Conservation (phyloP, 2,888 invertebrate genomes). For the Neria commutata region DNA sequence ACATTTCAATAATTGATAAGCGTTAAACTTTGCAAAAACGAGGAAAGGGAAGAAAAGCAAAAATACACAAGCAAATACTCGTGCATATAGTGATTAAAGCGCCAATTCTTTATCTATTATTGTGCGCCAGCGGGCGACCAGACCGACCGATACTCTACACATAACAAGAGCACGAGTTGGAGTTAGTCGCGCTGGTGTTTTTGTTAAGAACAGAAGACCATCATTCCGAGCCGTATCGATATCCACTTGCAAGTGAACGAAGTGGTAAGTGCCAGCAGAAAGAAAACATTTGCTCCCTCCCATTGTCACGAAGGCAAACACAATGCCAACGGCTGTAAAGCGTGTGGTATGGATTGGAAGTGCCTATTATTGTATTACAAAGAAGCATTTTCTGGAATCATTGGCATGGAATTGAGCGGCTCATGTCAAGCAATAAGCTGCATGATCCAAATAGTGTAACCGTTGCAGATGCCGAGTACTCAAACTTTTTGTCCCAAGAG, state of each 20-base stretch:
- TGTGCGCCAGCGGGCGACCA: not conserved
- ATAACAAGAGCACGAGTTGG: not conserved
- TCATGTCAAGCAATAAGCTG: no score
- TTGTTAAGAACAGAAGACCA: not conserved
- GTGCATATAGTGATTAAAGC: not conserved
- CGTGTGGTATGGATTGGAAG: no score
- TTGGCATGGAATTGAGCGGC: no score
- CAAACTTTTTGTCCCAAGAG: no score
- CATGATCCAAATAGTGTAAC: no score
- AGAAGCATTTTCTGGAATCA: no score
- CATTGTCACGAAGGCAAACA: no score
- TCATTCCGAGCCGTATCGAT: slow-evolving; percentile 23
- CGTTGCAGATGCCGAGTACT: no score
- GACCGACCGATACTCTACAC: no score
- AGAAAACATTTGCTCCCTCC: no score
- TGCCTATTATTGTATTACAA: no score
- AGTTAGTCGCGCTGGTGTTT: not conserved
- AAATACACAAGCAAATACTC: not conserved
- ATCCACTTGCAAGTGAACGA: not conserved
- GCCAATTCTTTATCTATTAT: not conserved
- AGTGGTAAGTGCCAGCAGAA: not conserved
- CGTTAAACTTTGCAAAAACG: slow-evolving; percentile 18
- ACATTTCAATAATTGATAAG: slow-evolving; percentile 15
- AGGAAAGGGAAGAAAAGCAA: not conserved
- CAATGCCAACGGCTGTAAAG: no score